Evolutionary conservation across 1,140 invertebrate species (phyloP).

Genomic region (Drosophila sechellia): DNA sequence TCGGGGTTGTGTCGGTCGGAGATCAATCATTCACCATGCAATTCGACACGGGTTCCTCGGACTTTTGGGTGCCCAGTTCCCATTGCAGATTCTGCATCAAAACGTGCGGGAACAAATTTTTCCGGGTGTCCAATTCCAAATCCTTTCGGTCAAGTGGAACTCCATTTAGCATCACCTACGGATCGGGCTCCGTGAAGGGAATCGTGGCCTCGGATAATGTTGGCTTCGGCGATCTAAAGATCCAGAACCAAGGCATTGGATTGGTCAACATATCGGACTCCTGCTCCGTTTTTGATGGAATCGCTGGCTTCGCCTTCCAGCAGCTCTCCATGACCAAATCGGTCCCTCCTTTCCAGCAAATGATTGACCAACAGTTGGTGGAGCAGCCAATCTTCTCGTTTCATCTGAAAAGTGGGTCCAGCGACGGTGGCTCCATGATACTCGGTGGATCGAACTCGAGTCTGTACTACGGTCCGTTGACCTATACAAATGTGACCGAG

Average conservation of each 20-base stretch:
- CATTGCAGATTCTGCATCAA: slow-evolving; percentile 86
- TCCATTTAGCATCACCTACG: slow-evolving; percentile 24
- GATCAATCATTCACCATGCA: slow-evolving; percentile 87
- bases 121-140: slow-evolving; percentile 86
- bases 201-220: slow-evolving; percentile 15
- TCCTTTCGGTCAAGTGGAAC: neutral
- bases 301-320: slow-evolving; percentile 94
- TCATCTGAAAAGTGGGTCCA: slow-evolving; percentile 90
- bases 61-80: slow-evolving; percentile 67
- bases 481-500: slow-evolving; percentile 47
- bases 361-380: slow-evolving; percentile 94
- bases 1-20: slow-evolving; percentile 95
- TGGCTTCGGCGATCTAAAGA: slow-evolving; percentile 1
- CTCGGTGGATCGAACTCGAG: slow-evolving; percentile 49
- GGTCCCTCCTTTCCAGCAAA: slow-evolving; percentile 95
- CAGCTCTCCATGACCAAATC: slow-evolving; percentile 95
- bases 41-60: slow-evolving; percentile 71
- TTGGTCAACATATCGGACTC: slow-evolving; percentile 27
- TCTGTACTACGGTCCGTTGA: slow-evolving; percentile 37
- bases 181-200: slow-evolving; percentile 20
- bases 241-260: slow-evolving; percentile 19
- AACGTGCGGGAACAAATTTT: slow-evolving; percentile 97
- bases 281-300: slow-evolving; percentile 95
- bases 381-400: slow-evolving; percentile 95
- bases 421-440: slow-evolving; percentile 48